Evolutionary conservation across 2,797 vertebrate species (phyloP).

Genomic region (Cuniculus paca): DNA sequence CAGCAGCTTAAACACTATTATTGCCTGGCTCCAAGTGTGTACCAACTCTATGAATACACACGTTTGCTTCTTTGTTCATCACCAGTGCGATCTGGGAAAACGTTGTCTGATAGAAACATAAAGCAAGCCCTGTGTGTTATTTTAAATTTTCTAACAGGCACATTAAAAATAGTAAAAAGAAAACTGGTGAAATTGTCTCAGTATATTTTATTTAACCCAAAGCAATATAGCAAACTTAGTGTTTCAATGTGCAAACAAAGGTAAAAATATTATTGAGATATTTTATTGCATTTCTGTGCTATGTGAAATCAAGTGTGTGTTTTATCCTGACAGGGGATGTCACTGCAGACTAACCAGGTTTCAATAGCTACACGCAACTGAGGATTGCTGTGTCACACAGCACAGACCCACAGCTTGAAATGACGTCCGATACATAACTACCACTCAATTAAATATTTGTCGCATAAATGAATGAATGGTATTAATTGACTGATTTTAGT

Average conservation of each 20-base stretch:
- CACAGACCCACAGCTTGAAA: neutral
- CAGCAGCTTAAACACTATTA: neutral
- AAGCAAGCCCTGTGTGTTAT: neutral
- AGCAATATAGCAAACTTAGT: neutral
- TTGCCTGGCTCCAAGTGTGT: neutral
- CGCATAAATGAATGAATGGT: neutral
- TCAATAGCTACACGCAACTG: no score
- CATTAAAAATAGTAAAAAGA: neutral
- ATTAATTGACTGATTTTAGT: neutral
- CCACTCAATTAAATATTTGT: neutral
- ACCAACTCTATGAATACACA: neutral
- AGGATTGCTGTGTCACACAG: neutral
- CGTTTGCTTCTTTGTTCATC: neutral
- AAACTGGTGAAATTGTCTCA: neutral
- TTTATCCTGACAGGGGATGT: neutral
- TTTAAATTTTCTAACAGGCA: neutral
- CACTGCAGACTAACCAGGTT: neutral
- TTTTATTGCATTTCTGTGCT: neutral
- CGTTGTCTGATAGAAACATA: neutral
- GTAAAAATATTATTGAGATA: neutral
- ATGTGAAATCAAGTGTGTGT: neutral
- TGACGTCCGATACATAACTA: neutral
- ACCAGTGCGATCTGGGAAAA: neutral
- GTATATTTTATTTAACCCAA: neutral
- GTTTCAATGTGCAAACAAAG: neutral